A percentile compares a stretch with the other conserved stretches of the same genome.
phyloP scores from a whole-genome alignment of 2,888 invertebrate genomes.

The Drosophila helvetica region DNA sequence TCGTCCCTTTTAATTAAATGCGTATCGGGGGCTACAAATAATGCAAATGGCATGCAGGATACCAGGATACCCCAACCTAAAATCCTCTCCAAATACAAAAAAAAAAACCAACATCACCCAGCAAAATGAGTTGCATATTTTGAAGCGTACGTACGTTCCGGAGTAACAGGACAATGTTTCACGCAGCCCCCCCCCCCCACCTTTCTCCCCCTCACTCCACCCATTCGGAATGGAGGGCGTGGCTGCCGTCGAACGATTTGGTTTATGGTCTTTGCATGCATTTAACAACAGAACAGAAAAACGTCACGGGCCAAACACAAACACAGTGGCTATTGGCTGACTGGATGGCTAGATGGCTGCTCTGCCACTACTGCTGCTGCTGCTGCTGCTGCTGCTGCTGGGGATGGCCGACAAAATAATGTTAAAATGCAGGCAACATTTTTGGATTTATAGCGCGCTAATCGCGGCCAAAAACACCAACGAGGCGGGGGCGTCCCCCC shows the following conservation, averaged over 20 bases:
- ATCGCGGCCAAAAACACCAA: slow-evolving; percentile 77
- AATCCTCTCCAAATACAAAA: slow-evolving; percentile 16
- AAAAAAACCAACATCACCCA: slow-evolving; percentile 5
- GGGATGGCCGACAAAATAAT: slow-evolving; percentile 60
- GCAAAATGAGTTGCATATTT: slow-evolving; percentile 70
- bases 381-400: slow-evolving; percentile 37
- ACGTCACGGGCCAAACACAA: slow-evolving; percentile 32
- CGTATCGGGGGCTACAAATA: slow-evolving; percentile 70
- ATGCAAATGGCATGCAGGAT: slow-evolving; percentile 60
- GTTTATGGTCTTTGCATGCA: slow-evolving; percentile 73
- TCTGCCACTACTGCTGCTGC: slow-evolving; percentile 18
- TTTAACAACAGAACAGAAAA: slow-evolving; percentile 62
- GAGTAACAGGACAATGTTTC: slow-evolving; percentile 48
- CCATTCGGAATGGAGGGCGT: slow-evolving; percentile 60
- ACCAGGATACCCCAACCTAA: background rate
- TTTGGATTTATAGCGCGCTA: slow-evolving; percentile 78
- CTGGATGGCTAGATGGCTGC: slow-evolving; percentile 9
- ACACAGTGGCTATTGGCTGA: slow-evolving; percentile 57
- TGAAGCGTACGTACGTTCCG: slow-evolving; percentile 44
- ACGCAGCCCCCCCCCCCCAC: slow-evolving; percentile 17
- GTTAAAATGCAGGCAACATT: slow-evolving; percentile 75
- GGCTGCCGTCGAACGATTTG: slow-evolving; percentile 69
- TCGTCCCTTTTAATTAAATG: slow-evolving; percentile 67
- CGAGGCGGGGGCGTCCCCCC: slow-evolving; percentile 17
- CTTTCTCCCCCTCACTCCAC: slow-evolving; percentile 28